Conservation (phyloP, 1,140 invertebrate genomes). For the Lycorma delicatula region DNA sequence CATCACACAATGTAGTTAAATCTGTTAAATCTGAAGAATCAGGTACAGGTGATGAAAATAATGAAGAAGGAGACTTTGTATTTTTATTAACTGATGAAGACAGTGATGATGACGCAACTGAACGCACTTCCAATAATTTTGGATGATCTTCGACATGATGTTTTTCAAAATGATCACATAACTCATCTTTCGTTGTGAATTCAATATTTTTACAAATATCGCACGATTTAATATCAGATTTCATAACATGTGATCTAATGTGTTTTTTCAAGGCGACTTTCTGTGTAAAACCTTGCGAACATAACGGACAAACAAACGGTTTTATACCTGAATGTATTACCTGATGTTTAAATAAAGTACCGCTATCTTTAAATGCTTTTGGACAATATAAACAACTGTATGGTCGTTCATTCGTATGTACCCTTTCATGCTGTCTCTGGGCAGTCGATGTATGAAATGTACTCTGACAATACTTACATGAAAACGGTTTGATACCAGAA, state of each 20-base stretch:
- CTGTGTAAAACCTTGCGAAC: conserved; percentile 29
- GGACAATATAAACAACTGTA: conserved; percentile 56
- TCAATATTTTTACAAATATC: conserved; percentile 19
- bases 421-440: conserved; percentile 58
- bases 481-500: conserved; percentile 25
- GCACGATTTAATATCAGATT: conserved; percentile 16
- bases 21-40: conserved; percentile 23
- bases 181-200: conserved; percentile 19
- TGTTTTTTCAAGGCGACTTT: conserved; percentile 33
- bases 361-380: conserved; percentile 52
- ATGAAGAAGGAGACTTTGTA: conserved; percentile 7
- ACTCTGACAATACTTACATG: conserved; percentile 33
- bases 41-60: no score
- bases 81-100: not conserved
- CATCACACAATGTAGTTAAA: conserved; percentile 25
- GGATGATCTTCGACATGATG: conserved; percentile 23
- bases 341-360: conserved; percentile 48
- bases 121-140: not conserved
- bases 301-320: conserved; percentile 34
- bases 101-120: not conserved
- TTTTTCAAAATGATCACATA: conserved; percentile 20
- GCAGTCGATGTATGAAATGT: conserved; percentile 22
- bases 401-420: conserved; percentile 59
- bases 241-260: conserved; percentile 36
- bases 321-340: conserved; percentile 34